Conservation (phyloP, 2,797 vertebrate genomes). For the Xerus rutilus region DNA sequence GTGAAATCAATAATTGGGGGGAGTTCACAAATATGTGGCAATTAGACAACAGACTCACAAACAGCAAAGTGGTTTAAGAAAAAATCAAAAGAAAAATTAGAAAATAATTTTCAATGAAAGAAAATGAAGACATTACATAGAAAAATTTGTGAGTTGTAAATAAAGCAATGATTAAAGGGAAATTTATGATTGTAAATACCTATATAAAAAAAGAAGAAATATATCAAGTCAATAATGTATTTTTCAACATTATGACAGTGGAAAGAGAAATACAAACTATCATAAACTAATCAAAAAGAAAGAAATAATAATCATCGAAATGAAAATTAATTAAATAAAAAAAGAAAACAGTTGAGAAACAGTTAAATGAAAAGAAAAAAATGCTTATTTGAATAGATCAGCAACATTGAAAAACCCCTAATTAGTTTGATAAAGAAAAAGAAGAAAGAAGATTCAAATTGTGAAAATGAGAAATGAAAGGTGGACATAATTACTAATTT, state of each 20-base stretch:
- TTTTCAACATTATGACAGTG: not conserved
- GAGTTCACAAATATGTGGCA: not conserved
- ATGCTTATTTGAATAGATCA: not conserved
- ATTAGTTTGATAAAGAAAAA: not conserved
- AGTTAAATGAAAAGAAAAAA: conserved; percentile 37
- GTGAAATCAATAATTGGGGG: not conserved
- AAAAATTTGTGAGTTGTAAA: not conserved
- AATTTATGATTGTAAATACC: not conserved
- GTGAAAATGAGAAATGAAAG: not conserved
- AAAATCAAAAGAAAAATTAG: not conserved
- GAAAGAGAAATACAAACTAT: not conserved
- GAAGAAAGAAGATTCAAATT: not conserved
- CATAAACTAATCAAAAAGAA: not conserved
- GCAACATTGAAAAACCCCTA: not conserved
- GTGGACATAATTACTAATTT: not conserved
- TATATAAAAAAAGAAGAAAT: not conserved
- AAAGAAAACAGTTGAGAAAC: not conserved
- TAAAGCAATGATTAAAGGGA: not conserved
- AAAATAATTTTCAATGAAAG: not conserved
- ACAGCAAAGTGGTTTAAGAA: not conserved
- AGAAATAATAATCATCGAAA: not conserved
- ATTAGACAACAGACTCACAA: not conserved
- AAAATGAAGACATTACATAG: not conserved
- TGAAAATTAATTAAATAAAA: not conserved
- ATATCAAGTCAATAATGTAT: not conserved